Percentiles rank a stretch among this genome's conserved stretches.
Evolutionary conservation across 1,140 invertebrate genomes (phyloP).

Genomic region (Sarcophaga bullata): DNA sequence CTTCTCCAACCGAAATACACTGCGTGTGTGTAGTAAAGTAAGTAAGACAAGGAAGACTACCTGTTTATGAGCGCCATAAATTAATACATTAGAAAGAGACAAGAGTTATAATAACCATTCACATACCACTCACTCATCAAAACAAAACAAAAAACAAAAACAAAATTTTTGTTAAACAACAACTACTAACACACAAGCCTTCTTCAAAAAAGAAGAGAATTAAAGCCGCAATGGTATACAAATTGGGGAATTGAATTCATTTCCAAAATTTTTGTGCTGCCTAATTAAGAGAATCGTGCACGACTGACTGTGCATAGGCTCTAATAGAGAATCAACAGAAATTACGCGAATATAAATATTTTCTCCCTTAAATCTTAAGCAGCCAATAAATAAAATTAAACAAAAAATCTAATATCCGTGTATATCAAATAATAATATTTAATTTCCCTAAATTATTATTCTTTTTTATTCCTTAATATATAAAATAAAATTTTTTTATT

Average conservation of each 20-base stretch:
- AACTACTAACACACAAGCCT: slow-evolving; percentile 1
- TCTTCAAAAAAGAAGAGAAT: slow-evolving; percentile 10
- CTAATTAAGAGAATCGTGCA: neutral
- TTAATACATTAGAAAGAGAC: slow-evolving; percentile 29
- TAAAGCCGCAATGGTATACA: slow-evolving; percentile 27
- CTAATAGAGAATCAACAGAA: neutral
- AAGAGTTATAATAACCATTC: neutral
- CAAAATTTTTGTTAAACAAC: neutral
- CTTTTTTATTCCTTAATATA: neutral
- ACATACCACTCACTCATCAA: neutral
- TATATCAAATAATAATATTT: neutral
- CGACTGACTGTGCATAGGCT: neutral
- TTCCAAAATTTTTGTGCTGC: neutral
- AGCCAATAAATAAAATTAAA: neutral
- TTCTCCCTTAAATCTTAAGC: neutral
- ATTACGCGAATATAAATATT: slow-evolving; percentile 26
- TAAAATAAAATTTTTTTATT: neutral
- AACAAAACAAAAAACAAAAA: neutral
- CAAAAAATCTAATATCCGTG: neutral
- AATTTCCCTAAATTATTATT: neutral
- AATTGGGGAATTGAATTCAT: neutral
- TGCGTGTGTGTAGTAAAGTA: neutral
- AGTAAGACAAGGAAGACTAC: slow-evolving; percentile 36
- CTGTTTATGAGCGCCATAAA: slow-evolving; percentile 34
- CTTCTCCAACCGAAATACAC: too few relatives aligned